Conservation (phyloP, 2,888 invertebrate species). For the Apamea sordens region DNA sequence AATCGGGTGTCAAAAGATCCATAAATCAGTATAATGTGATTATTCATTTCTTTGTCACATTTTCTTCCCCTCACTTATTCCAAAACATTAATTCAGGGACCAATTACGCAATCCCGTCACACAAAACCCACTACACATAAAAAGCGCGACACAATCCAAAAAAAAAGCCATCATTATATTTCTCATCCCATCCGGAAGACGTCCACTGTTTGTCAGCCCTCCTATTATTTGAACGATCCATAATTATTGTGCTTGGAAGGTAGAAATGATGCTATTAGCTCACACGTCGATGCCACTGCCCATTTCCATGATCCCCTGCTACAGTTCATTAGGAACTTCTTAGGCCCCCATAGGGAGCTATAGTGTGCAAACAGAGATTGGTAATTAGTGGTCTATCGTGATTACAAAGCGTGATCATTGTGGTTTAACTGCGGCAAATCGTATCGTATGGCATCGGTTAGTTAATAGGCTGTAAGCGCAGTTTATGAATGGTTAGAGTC, state of each 20-base stretch:
- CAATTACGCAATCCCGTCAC: not conserved
- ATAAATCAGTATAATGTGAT: not conserved
- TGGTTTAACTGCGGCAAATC: not conserved
- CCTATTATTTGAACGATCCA: conserved; percentile 40
- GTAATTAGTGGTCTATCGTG: conserved; percentile 26
- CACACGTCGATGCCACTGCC: conserved; percentile 43
- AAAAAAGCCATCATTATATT: conserved; percentile 41
- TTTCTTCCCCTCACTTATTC: not conserved
- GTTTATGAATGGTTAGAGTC: not conserved
- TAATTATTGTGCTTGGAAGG: conserved; percentile 53
- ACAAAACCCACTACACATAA: conserved; percentile 15
- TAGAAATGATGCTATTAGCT: conserved; percentile 54
- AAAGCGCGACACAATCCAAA: not conserved
- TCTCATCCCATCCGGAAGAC: conserved; percentile 23
- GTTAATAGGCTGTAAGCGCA: not conserved
- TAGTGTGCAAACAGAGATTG: conserved; percentile 15
- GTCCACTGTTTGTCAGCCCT: conserved; percentile 4
- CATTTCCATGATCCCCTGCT: conserved; percentile 19
- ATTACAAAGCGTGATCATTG: conserved; percentile 13
- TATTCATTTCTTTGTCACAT: not conserved
- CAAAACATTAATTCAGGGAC: conserved; percentile 7
- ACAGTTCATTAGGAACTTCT: conserved; percentile 44
- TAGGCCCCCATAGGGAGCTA: conserved; percentile 39
- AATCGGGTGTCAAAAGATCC: not conserved
- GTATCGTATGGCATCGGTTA: not conserved